Base-by-base conservation (phyloP, 2,113 vertebrate species). In the Mohoua ochrocephala region DNA sequence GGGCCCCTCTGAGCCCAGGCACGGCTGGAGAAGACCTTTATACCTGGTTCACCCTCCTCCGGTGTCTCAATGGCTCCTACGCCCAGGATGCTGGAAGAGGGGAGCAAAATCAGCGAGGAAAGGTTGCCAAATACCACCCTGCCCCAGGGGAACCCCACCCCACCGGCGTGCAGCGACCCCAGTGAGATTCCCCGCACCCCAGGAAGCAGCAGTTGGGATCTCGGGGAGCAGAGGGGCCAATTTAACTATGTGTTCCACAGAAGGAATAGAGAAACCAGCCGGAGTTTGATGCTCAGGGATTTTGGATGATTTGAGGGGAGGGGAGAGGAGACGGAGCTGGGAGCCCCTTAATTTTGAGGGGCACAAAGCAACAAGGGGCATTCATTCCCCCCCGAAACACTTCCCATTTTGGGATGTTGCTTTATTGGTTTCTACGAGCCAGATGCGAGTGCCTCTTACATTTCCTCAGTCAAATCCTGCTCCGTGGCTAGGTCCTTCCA, bases 61-160 rank as follows among this genome's bases (percentile, higher is more conserved):
- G 83, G 94, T 26, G 93, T 95, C 85, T 98, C 96, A 45, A 97
- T 80, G 39, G 97, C 95, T 57, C 33, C 76, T 50, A 97, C 10
- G 4, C 74, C 97, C 78, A 86, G 84, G 45, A 75, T 53, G 60
- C 97, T 97, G 68, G 15, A 84, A 74, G 41, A 83, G 4, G 11
- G 26, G 31, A 84, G 16, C 20, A 69, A 76, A 75, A 57, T 15
- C 23, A 11, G 10, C 0, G 0, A 50, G 60, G 26, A 75, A 37
- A n/a, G 14, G 37, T 71, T 63, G 35, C 20, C 35, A 26, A 78
- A 37, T 14, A 24, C 10, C 42, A 24, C 22, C 22, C 11, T 44
- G 28, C 15, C 41, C 37, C 13, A 20, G 22, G 31, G 26, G n/a
- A 45, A 39, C 70, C 24, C 27, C 33, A 75, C 23, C 41, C 24